Evolutionary conservation across 1,140 invertebrate genomes (phyloP).

Genomic region (Heliconius melpomene): DNA sequence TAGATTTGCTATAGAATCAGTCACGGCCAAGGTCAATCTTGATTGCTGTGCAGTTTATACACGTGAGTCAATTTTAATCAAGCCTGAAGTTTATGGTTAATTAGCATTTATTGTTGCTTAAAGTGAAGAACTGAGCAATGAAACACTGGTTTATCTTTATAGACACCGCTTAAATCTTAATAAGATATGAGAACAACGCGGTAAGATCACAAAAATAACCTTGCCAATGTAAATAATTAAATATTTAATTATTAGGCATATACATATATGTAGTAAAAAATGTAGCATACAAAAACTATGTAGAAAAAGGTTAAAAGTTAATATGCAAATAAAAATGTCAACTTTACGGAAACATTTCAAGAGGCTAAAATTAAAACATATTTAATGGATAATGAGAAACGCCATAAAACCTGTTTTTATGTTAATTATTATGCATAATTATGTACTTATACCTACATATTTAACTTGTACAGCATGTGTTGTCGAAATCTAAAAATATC

Average conservation of each 20-base stretch:
- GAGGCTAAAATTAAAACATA: background rate
- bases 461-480: background rate
- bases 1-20: conserved; percentile 45
- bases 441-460: background rate
- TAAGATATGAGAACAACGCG: background rate
- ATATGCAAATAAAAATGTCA: conserved; percentile 1
- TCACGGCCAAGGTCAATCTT: conserved; percentile 63
- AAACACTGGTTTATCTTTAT: background rate
- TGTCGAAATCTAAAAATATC: conserved; percentile 30
- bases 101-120: conserved; percentile 4
- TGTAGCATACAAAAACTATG: background rate
- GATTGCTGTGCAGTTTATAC: conserved; percentile 21
- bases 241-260: no score
- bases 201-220: background rate
- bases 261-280: background rate
- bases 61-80: conserved; percentile 1
- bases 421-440: background rate
- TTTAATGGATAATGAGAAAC: background rate
- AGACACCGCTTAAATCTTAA: background rate
- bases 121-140: background rate
- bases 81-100: conserved; percentile 3
- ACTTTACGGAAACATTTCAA: background rate
- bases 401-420: background rate
- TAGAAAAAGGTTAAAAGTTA: background rate
- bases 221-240: no score